phyloP scores from a whole-genome alignment of 2,113 vertebrate genomes.

The Anhinga anhinga region DNA sequence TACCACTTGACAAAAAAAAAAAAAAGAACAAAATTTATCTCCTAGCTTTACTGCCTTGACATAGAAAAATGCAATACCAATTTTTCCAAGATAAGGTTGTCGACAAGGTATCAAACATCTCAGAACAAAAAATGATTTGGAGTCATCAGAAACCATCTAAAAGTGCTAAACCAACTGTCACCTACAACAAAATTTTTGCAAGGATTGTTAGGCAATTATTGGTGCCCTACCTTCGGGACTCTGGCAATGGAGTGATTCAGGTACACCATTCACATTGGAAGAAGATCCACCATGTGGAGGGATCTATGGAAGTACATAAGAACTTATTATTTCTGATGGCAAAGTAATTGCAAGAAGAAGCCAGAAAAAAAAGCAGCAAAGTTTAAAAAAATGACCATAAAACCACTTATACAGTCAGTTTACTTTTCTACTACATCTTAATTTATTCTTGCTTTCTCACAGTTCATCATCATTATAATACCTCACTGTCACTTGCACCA shows the following conservation, averaged over 20 bases:
- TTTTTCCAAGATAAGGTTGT: neutral
- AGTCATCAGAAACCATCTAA: neutral
- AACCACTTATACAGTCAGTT: neutral
- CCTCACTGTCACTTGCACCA: neutral
- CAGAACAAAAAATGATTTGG: neutral
- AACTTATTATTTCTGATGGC: neutral
- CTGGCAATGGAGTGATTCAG: slow-evolving; percentile 75
- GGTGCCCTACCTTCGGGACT: slow-evolving; percentile 85
- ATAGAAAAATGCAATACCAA: fast-evolving
- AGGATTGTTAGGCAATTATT: neutral
- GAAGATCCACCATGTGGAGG: slow-evolving; percentile 78
- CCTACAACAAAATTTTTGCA: neutral
- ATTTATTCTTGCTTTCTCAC: neutral
- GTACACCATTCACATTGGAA: slow-evolving; percentile 83
- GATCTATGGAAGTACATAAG: slow-evolving; percentile 67
- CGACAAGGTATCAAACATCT: neutral
- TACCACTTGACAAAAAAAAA: neutral
- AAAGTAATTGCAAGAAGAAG: neutral
- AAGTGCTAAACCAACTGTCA: neutral
- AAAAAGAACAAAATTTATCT: neutral
- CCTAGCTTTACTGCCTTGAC: neutral
- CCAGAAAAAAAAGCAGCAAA: neutral
- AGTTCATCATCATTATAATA: neutral
- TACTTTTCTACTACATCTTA: neutral
- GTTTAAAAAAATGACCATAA: neutral